Evolutionary conservation across 2,113 vertebrate species (phyloP).

Genomic region (Gymnocephalus cernua): DNA sequence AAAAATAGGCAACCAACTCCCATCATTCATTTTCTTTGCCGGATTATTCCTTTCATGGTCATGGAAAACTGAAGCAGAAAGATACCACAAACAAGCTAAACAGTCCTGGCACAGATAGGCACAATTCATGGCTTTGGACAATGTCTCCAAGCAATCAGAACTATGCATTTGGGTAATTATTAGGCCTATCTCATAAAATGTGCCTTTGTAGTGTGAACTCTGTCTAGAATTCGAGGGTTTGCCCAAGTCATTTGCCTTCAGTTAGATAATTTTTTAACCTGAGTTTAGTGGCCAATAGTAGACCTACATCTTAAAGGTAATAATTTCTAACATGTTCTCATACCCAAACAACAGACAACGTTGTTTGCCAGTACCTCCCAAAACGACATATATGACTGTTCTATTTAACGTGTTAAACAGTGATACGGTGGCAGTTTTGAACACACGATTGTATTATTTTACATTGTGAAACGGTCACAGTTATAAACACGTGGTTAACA

Average conservation of each 20-base stretch:
- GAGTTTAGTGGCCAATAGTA: not conserved
- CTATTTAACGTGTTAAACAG: too few species aligned
- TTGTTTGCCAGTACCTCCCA: too few species aligned
- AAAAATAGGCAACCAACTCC: conserved; percentile 5
- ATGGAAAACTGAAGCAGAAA: not conserved
- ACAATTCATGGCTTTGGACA: not conserved
- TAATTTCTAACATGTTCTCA: not conserved
- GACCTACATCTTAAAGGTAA: not conserved
- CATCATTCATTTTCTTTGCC: conserved; percentile 16
- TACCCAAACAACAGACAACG: too few species aligned
- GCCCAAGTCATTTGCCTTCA: not conserved
- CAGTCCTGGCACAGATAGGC: not conserved
- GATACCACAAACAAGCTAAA: conserved; percentile 5
- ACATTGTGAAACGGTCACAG: too few species aligned
- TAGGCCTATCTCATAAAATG: not conserved
- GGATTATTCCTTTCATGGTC: not conserved
- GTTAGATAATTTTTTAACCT: not conserved
- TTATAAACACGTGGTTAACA: too few species aligned
- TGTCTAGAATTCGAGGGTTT: not conserved
- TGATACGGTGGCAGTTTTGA: too few species aligned
- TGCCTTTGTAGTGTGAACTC: not conserved
- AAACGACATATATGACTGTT: too few species aligned
- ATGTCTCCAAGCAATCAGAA: not conserved
- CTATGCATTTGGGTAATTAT: not conserved
- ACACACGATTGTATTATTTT: too few species aligned